These are phyloP conservation scores for Heliocidaris erythrogramma DNA, from an alignment of 35 echinoderm and acorn worm species.

Conservation along the genomic window DNA sequence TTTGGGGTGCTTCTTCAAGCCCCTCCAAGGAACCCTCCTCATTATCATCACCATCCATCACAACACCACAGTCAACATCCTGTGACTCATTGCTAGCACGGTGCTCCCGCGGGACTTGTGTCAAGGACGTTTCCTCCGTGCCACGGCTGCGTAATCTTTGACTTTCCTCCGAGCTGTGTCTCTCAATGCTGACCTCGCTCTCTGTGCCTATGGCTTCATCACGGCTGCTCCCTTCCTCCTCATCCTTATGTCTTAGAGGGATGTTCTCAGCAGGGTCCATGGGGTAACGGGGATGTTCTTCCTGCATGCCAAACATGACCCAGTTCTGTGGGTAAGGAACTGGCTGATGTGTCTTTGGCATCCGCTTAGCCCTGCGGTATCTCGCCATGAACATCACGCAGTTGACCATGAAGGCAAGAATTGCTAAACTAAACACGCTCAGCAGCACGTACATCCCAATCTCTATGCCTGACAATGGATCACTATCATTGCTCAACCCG, in stretches of 20 bases:
- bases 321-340: conserved; percentile 66
- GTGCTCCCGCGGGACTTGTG: background rate
- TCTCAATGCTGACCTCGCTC: conserved; percentile 67
- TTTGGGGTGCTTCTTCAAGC: background rate
- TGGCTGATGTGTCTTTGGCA: conserved; percentile 43
- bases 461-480: conserved; percentile 48
- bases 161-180: conserved; percentile 58
- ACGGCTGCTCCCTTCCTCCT: conserved; percentile 47
- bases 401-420: conserved; percentile 72
- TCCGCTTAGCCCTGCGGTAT: conserved; percentile 60
- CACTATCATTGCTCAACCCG: conserved; percentile 13
- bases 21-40: background rate
- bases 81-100: background rate
- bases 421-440: conserved; percentile 66
- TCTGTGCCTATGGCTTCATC: conserved; percentile 60
- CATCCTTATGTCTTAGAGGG: conserved; percentile 42
- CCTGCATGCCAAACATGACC: conserved; percentile 61
- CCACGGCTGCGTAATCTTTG: background rate
- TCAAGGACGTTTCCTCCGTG: background rate
- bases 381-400: conserved; percentile 65
- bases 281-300: conserved; percentile 37
- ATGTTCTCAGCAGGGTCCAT: conserved; percentile 54
- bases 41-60: conserved; percentile 35
- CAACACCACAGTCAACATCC: conserved; percentile 37
- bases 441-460: conserved; percentile 75